Conservation (phyloP, 53 echinoderm and acorn worm species). For the Holothuria scabra region DNA sequence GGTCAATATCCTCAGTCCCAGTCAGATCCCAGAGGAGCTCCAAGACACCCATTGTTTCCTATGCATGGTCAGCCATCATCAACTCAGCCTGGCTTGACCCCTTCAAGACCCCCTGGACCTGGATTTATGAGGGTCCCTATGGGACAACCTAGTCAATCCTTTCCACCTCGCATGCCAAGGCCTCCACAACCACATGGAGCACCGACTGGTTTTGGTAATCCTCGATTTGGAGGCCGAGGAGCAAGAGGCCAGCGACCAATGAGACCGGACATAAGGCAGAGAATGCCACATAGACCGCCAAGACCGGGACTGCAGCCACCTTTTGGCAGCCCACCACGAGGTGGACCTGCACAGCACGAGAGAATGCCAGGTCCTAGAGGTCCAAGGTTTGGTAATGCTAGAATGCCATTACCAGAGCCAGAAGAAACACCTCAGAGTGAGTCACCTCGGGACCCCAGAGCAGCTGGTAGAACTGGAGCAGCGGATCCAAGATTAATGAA, state of each 20-base stretch:
- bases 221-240: conserved; percentile 45
- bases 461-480: not conserved
- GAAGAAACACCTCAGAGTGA: conserved; percentile 21
- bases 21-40: conserved; percentile 40
- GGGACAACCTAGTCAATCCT: conserved; percentile 55
- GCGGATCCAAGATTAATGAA: conserved; percentile 1
- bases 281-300: conserved; percentile 45
- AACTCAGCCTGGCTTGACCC: conserved; percentile 37
- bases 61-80: conserved; percentile 44
- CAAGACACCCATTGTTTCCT: conserved; percentile 36
- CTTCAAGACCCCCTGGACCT: conserved; percentile 43
- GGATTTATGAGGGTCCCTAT: conserved; percentile 55
- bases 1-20: not conserved
- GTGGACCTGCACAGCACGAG: conserved; percentile 60
- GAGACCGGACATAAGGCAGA: conserved; percentile 45
- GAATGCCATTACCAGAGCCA: conserved; percentile 44
- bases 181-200: conserved; percentile 47
- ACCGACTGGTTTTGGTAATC: conserved; percentile 44
- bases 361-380: conserved; percentile 56
- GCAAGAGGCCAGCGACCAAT: conserved; percentile 45
- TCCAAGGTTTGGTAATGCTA: conserved; percentile 50
- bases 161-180: conserved; percentile 65
- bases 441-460: not conserved
- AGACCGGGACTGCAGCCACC: conserved; percentile 55
- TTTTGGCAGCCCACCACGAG: conserved; percentile 59